Base-by-base conservation (phyloP, 2,888 invertebrate genomes). In the Arrhopalites spinosus region DNA sequence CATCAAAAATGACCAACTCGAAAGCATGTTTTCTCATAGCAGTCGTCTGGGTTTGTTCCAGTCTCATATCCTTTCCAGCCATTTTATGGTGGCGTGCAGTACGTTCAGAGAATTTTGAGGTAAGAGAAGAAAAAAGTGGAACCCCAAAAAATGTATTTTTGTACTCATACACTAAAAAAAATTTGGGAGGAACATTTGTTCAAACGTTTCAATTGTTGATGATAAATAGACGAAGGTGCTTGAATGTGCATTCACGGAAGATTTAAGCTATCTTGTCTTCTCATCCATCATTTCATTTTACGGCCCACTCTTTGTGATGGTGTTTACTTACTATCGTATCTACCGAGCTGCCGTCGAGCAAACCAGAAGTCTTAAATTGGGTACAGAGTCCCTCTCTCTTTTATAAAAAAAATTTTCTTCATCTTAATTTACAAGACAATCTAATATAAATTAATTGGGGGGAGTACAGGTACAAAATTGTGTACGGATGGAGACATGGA, bases 201-300 rank as follows among this genome's bases (percentile, higher is more conserved):
- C n/a, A n/a, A n/a, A n/a, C n/a, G n/a, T 7, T 36, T 36, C 36
- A 36, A 36, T 36, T 36, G 36, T n/a, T n/a, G n/a, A n/a, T n/a
- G n/a, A n/a, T n/a, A n/a, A 36, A 36, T 36, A 36, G 36, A 36
- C 36, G 36, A 20, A 59, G 8, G 90, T 90, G 82, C 91, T 91
- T 84, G 93, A 93, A 85, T 99, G 98, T 86, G 92, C 94, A 70
- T 99, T 99, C 86, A 98, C 98, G 79, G 96, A 98, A 86, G 95
- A 97, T 86, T 88, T 95, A 83, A 95, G 95, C 78, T 99, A 99
- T 86, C 89, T 99, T 81, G 93, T 98, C 85, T 97, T 98, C 87
- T 98, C 98, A 17, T 98, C 98, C 66, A 93, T 96, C 80, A 95
- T 99, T 84, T 98, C 98, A 25, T 99, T 99, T 87, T 99, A 98